These are phyloP conservation scores for Phoeniculus purpureus DNA, from an alignment of 2,797 vertebrate genomes.

Conservation along the genomic window DNA sequence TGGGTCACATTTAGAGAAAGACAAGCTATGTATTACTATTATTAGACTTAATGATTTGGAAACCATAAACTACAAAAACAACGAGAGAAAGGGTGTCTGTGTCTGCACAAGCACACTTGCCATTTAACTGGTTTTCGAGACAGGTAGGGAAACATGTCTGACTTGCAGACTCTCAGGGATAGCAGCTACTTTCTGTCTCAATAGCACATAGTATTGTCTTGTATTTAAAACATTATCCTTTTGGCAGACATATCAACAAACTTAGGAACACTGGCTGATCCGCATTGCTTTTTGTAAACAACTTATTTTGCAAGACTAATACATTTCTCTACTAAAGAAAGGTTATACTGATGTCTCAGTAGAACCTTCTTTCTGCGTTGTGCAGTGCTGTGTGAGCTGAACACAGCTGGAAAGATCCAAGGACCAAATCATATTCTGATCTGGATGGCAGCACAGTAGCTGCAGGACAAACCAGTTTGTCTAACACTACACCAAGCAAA, in stretches of 20 bases:
- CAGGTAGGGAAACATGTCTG: not conserved
- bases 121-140: not conserved
- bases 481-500: not conserved
- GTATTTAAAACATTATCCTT: slow-evolving; percentile 6
- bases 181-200: not conserved
- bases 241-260: not conserved
- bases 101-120: not conserved
- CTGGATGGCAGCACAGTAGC: not conserved
- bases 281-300: not conserved
- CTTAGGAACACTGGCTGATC: not conserved
- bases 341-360: not conserved
- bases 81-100: not conserved
- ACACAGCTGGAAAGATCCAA: not conserved
- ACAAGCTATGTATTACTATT: not conserved
- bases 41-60: not conserved
- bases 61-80: not conserved
- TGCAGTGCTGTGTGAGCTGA: not conserved
- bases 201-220: not conserved
- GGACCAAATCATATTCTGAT: not conserved
- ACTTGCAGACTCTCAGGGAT: not conserved
- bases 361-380: not conserved
- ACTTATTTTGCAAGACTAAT: slow-evolving; percentile 6
- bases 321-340: slow-evolving; percentile 12
- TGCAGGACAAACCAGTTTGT: not conserved
- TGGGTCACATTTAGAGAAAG: not conserved